A percentile compares a stretch with the other conserved stretches of the same genome.
Conservation (phyloP, 2,113 vertebrate species). For the Hyperopisus bebe region DNA sequence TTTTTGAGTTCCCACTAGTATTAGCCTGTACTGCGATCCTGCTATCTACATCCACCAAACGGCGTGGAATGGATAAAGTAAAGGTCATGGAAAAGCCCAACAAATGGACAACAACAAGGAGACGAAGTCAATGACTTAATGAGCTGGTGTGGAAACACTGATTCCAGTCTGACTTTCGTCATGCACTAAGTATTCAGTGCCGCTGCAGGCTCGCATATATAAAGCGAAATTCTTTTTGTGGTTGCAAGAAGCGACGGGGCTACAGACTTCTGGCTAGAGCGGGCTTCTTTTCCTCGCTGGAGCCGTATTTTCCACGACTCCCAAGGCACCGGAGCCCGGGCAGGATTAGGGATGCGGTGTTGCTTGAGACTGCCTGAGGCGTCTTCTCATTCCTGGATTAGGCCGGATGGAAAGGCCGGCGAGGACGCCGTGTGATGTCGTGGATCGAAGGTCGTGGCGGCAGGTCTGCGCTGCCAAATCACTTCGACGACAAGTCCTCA, state of each 20-base stretch:
- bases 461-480: background rate
- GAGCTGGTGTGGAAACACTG: slow-evolving; percentile 56
- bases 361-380: background rate
- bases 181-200: slow-evolving; percentile 52
- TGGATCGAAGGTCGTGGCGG: slow-evolving; percentile 18
- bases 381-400: slow-evolving; percentile 39
- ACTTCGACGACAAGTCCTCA: background rate
- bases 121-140: slow-evolving; percentile 57
- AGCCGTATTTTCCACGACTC: slow-evolving; percentile 35
- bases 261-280: slow-evolving; percentile 36
- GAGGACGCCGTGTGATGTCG: slow-evolving; percentile 36
- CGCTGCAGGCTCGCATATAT: slow-evolving; percentile 54
- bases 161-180: slow-evolving; percentile 55
- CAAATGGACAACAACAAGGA: slow-evolving; percentile 33
- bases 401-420: background rate
- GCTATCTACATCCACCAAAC: background rate
- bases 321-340: slow-evolving; percentile 39
- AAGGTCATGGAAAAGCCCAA: slow-evolving; percentile 20
- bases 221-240: slow-evolving; percentile 57
- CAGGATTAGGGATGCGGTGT: slow-evolving; percentile 47
- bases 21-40: background rate
- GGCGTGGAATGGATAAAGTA: background rate
- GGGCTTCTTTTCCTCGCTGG: slow-evolving; percentile 33
- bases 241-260: slow-evolving; percentile 26
- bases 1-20: too few relatives aligned